These are phyloP conservation scores for Cynopterus sphinx DNA, from an alignment of 2,797 vertebrate species.

Conservation along the genomic window DNA sequence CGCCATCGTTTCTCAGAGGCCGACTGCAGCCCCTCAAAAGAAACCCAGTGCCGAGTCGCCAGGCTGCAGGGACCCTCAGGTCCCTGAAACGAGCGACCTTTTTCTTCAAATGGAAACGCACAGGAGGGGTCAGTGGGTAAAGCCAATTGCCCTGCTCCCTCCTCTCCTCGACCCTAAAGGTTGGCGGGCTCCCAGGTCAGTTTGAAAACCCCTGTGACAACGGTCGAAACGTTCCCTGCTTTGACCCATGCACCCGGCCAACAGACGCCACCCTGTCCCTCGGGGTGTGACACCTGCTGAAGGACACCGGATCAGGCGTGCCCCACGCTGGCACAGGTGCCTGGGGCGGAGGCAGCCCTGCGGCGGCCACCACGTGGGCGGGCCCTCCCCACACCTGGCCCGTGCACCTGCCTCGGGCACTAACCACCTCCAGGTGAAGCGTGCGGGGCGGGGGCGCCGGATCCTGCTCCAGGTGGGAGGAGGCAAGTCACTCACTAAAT, in stretches of 20 bases:
- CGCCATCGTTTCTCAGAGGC: rapidly evolving
- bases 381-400: neutral
- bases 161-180: neutral
- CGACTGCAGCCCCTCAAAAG: rapidly evolving
- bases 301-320: rapidly evolving
- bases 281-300: neutral
- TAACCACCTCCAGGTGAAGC: neutral
- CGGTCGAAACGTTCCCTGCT: neutral
- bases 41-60: neutral
- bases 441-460: rapidly evolving
- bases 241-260: neutral
- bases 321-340: rapidly evolving
- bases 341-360: too few species aligned
- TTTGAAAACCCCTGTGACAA: neutral
- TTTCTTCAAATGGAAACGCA: neutral
- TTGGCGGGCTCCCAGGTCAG: neutral
- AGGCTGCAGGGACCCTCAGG: too few species aligned
- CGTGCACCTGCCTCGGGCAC: neutral
- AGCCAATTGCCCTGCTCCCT: rapidly evolving
- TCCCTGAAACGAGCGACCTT: neutral
- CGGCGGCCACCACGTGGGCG: neutral
- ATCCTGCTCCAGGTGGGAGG: neutral
- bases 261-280: too few species aligned
- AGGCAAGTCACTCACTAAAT: neutral
- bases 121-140: neutral